phyloP scores from a whole-genome alignment of 2,888 invertebrate species.

The Phalangium opilio region DNA sequence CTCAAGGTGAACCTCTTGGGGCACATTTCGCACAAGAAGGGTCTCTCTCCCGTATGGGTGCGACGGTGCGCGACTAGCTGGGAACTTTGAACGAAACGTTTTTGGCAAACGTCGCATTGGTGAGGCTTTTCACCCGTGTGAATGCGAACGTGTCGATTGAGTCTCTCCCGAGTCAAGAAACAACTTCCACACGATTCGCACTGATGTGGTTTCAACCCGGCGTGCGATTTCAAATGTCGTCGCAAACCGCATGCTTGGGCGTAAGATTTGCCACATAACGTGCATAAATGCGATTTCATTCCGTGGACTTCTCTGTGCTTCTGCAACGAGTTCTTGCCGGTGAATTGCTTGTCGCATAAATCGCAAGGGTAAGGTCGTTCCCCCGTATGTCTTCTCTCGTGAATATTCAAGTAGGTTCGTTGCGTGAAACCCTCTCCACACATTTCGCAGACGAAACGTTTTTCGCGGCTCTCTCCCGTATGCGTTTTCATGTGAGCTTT shows the following conservation, averaged over 20 bases:
- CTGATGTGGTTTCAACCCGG: conserved; percentile 28
- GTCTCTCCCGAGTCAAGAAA: conserved; percentile 23
- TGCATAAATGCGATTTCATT: conserved; percentile 31
- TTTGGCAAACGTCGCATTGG: neutral
- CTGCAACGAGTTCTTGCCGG: too few relatives aligned
- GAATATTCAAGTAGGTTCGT: too few relatives aligned
- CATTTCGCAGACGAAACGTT: too few relatives aligned
- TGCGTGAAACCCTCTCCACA: too few relatives aligned
- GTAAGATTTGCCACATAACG: conserved; percentile 31
- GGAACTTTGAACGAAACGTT: conserved; percentile 18
- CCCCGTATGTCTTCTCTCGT: conserved; percentile 50
- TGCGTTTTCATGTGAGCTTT: too few relatives aligned
- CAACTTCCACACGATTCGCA: conserved; percentile 29
- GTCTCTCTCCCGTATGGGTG: too few relatives aligned
- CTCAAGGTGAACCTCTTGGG: too few relatives aligned
- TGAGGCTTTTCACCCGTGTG: neutral
- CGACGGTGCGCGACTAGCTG: neutral
- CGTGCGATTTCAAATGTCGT: conserved; percentile 32
- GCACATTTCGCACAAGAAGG: too few relatives aligned
- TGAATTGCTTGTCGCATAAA: too few relatives aligned
- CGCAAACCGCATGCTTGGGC: conserved; percentile 32
- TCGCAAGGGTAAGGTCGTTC: neutral
- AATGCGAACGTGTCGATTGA: too few relatives aligned
- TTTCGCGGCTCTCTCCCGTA: too few relatives aligned
- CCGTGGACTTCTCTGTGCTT: too few relatives aligned